Conservation (phyloP, 1,140 invertebrate genomes). For the Reticulitermes speratus region DNA sequence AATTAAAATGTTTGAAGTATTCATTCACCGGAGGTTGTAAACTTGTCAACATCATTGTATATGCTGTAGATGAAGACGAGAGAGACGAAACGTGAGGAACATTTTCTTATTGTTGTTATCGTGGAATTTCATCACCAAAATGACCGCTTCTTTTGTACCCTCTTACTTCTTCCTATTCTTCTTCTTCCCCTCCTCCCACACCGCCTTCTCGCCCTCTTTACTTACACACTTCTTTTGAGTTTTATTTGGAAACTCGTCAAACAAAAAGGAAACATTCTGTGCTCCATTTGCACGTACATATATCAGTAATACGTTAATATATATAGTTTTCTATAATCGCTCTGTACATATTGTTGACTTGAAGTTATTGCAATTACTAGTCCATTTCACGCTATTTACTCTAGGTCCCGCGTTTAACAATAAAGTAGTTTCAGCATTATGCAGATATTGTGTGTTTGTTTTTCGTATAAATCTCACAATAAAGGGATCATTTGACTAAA, state of each 20-base stretch:
- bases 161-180: background rate
- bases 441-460: no score
- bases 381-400: no score
- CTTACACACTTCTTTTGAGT: background rate
- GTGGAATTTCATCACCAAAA: slow-evolving; percentile 11
- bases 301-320: background rate
- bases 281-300: background rate
- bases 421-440: no score
- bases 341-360: no score
- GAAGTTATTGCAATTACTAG: no score
- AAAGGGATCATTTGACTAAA: no score
- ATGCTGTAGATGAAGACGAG: background rate
- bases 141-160: background rate
- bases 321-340: no score
- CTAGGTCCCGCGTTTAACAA: no score
- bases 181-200: no score
- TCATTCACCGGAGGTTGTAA: background rate
- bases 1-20: slow-evolving; percentile 14
- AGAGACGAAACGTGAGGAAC: background rate
- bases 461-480: no score
- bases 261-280: background rate
- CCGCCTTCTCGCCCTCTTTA: background rate
- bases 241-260: background rate
- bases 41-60: background rate
- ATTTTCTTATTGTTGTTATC: background rate